Conservation (phyloP, 2,113 vertebrate genomes). For the Ageneiosus marmoratus region DNA sequence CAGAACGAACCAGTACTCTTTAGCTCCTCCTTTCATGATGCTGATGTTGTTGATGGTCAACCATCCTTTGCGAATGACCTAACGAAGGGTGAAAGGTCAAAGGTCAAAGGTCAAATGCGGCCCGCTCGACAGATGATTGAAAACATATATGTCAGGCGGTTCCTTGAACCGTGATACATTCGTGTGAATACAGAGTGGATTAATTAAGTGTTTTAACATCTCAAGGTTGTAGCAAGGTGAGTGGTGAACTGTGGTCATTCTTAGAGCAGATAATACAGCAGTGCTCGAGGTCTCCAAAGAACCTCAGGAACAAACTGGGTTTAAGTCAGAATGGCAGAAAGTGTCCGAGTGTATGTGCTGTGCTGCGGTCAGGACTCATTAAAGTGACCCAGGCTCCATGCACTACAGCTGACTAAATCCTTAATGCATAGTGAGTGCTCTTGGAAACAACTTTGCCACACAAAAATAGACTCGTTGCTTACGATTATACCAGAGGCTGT, state of each 20-base stretch:
- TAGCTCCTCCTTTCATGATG: constrained; percentile 89
- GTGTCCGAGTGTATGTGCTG: constrained; percentile 32
- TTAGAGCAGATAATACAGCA: not conserved
- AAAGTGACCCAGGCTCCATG: constrained; percentile 18
- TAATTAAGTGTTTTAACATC: not conserved
- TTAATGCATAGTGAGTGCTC: constrained; percentile 1
- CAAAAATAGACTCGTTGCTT: constrained; percentile 61
- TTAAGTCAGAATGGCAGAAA: constrained; percentile 17
- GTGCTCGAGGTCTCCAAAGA: not conserved
- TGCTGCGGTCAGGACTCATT: not conserved
- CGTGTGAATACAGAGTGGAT: not conserved
- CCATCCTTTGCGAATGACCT: constrained; percentile 97
- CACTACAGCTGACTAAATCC: not conserved
- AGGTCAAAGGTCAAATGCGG: not conserved
- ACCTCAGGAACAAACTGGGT: not conserved
- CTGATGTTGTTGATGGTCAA: constrained; percentile 92
- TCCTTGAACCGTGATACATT: not conserved
- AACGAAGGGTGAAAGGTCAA: constrained; percentile 21
- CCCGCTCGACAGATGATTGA: not conserved
- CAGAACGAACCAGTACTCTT: constrained; percentile 89
- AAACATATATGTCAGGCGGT: no score
- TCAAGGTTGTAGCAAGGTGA: not conserved
- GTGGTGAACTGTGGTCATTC: not conserved
- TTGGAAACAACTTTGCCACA: not conserved
- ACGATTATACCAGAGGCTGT: constrained; percentile 74